phyloP scores from a whole-genome alignment of 2,113 vertebrate genomes.

The Diadophis punctatus region DNA sequence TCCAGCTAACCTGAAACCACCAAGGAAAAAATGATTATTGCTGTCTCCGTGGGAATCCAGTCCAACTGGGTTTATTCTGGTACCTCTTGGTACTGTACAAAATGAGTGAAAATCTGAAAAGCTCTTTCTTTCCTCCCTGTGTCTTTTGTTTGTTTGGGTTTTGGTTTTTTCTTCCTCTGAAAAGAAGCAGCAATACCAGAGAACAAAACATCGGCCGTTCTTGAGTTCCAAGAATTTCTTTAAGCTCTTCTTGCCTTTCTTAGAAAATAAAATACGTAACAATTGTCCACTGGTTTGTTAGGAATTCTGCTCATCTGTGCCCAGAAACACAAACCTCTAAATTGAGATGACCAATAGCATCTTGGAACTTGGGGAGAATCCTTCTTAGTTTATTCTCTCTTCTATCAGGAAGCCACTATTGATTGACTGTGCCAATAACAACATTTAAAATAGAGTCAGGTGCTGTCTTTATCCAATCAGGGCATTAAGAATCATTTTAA shows the following conservation, averaged over 20 bases:
- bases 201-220: neutral
- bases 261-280: neutral
- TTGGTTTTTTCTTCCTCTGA: neutral
- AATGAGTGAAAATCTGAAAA: neutral
- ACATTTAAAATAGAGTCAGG: neutral
- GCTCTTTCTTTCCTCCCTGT: neutral
- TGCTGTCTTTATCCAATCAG: neutral
- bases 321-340: neutral
- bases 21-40: neutral
- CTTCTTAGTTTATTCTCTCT: neutral
- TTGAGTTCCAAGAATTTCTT: neutral
- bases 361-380: neutral
- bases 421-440: neutral
- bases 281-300: neutral
- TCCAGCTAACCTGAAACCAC: neutral
- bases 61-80: neutral
- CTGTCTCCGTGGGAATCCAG: neutral
- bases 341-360: neutral
- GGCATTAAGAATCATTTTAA: neutral
- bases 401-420: neutral
- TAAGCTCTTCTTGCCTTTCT: neutral
- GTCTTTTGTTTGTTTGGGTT: neutral
- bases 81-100: neutral
- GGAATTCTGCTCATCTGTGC: neutral
- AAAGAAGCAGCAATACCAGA: neutral